Conservation (phyloP, 1,140 invertebrate genomes). For the Spodoptera litura region DNA sequence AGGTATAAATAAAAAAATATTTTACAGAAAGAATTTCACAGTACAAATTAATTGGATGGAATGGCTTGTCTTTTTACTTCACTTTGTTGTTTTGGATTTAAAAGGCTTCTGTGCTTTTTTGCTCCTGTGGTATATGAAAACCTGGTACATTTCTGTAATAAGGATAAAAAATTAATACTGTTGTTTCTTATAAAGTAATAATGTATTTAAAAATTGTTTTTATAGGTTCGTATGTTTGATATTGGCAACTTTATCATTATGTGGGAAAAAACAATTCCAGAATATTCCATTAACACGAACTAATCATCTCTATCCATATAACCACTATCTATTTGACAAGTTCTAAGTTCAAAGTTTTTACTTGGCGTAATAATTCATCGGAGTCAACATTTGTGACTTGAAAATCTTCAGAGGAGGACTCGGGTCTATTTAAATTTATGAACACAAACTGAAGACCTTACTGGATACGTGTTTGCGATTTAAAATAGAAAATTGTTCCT, state of each 20-base stretch:
- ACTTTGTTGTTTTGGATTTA: background rate
- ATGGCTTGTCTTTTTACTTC: background rate
- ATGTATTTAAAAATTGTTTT: too few species aligned
- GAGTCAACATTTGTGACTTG: constrained; percentile 22
- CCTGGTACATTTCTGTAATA: constrained; percentile 1
- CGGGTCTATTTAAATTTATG: constrained; percentile 14
- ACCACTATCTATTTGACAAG: constrained; percentile 6
- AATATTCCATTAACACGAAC: too few species aligned
- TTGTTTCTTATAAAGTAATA: too few species aligned
- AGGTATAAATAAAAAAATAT: constrained; percentile 24
- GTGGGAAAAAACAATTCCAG: too few species aligned
- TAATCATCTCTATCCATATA: background rate
- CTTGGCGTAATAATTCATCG: constrained; percentile 20
- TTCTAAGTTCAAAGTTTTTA: constrained; percentile 11
- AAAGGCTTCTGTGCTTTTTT: background rate
- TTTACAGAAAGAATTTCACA: background rate
- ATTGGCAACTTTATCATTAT: too few species aligned
- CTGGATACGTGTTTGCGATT: background rate
- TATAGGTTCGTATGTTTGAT: too few species aligned
- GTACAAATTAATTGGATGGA: constrained; percentile 24
- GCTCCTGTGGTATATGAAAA: background rate
- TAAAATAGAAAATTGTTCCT: background rate
- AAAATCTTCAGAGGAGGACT: background rate
- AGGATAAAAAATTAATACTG: too few species aligned
- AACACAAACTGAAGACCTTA: background rate